Conservation (phyloP, 2,888 invertebrate species). For the Steinernema scapterisci region DNA sequence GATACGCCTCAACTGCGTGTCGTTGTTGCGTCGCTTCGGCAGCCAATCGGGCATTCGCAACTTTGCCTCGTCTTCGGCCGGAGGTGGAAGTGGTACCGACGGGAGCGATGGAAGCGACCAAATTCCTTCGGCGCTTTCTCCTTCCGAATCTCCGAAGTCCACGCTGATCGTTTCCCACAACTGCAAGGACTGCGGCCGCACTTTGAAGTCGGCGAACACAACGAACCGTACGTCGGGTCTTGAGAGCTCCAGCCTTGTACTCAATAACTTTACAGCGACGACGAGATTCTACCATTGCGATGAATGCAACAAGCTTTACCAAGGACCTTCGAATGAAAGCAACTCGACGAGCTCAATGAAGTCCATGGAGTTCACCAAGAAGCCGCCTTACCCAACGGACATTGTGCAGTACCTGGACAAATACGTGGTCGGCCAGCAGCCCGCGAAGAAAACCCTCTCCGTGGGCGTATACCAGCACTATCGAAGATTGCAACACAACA, state of each 20-base stretch:
- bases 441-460: constrained; percentile 93
- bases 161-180: constrained; percentile 37
- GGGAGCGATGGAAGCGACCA: constrained; percentile 5
- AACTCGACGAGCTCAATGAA: neutral
- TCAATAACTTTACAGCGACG: constrained; percentile 47
- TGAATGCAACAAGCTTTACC: constrained; percentile 58
- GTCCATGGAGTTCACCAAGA: constrained; percentile 21
- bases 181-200: constrained; percentile 58
- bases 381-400: constrained; percentile 59
- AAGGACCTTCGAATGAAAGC: constrained; percentile 1
- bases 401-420: constrained; percentile 94
- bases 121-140: constrained; percentile 2
- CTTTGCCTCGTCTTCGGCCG: constrained; percentile 3
- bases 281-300: constrained; percentile 59
- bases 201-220: constrained; percentile 57
- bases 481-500: constrained; percentile 92
- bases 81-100: neutral
- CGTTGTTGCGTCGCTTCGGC: neutral
- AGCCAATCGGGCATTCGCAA: neutral
- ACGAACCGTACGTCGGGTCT: constrained; percentile 49
- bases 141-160: constrained; percentile 6
- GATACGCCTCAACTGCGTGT: neutral
- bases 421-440: constrained; percentile 94
- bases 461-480: constrained; percentile 99
- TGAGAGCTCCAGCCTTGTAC: neutral